Evolutionary conservation across 1,140 invertebrate genomes (phyloP), one percentile per base, ranked within the genome.

Genomic region (Calephelis nemesis): DNA sequence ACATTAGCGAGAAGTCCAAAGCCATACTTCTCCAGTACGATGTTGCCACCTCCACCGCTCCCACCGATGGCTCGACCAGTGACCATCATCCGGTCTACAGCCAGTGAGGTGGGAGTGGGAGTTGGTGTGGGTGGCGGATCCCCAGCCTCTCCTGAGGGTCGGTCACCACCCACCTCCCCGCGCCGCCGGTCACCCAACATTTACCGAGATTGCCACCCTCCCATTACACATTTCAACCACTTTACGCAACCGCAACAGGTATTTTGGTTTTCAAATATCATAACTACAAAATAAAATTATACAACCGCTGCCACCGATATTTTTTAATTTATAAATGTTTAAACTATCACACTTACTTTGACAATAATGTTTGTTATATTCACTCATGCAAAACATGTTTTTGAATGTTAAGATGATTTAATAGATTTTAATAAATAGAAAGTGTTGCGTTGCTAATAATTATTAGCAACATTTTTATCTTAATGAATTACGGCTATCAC

Each of bases 21-120:
- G 92, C 94, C 96, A 67, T 98, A 98, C 91, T 98, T 98, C 92
- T 95, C 95, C 71, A 97, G 96, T 81, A 95, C 96, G 73, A 98
- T 97, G 95, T 92, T 99, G 75, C 98, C 98, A 12, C 98, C 98
- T 50, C 97, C 98, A n/a, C 98, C 98, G n/a, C 94, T 98, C 3
- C 97, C 98, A 4, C 97, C 97, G 8, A 98, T 99, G 96, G 98
- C 98, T 4, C 93, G 98, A 74, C 98, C 98, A 0, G 98, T 99
- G 9, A 97, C 98, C 30, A 98, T 99, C 74, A 97, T 99, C 78
- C 94, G 97, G 81, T 97, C 97, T 49, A 97, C 97, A 73, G 96
- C 75, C 47, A 74, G 81, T 15, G 69, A 70, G 1, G 65, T 64
- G 19, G 87, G 88, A 12, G 75, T 77, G 47, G 77, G 74, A 45